phyloP scores from a whole-genome alignment of 2,888 invertebrate genomes.

The Rhaphigaster nebulosa region DNA sequence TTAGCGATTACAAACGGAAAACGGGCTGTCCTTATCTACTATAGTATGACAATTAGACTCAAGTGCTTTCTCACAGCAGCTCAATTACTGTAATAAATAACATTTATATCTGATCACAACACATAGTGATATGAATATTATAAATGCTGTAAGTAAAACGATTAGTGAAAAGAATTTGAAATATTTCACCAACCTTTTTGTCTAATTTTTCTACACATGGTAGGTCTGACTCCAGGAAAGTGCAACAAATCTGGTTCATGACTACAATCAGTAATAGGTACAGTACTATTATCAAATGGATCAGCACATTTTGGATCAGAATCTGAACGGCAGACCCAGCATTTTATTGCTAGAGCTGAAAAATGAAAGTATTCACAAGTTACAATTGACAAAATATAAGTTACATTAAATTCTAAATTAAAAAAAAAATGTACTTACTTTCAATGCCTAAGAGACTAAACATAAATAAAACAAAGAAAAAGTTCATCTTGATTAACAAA shows the following conservation, averaged over 20 bases:
- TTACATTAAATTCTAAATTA: not conserved
- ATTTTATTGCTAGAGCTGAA: conserved; percentile 74
- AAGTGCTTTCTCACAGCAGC: too few species aligned
- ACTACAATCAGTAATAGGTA: conserved; percentile 86
- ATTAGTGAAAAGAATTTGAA: not conserved
- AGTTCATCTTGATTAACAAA: not conserved
- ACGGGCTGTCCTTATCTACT: too few species aligned
- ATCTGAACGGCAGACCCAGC: conserved; percentile 92
- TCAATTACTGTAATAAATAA: too few species aligned
- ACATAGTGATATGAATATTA: too few species aligned
- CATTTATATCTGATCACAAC: too few species aligned
- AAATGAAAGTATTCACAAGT: conserved; percentile 50
- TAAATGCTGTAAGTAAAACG: not conserved
- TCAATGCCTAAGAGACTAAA: not conserved
- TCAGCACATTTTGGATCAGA: conserved; percentile 91
- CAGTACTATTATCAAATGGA: conserved; percentile 90
- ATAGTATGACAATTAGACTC: too few species aligned
- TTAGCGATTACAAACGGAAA: too few species aligned
- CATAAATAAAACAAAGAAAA: not conserved
- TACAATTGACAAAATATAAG: too few species aligned
- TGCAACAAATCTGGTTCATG: conserved; percentile 75
- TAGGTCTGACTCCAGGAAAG: conserved; percentile 79
- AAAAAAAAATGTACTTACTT: not conserved
- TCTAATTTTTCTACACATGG: conserved; percentile 92
- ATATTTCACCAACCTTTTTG: conserved; percentile 80